Base-by-base conservation (phyloP, 2,797 vertebrate species). In the Bovichtus variegatus region DNA sequence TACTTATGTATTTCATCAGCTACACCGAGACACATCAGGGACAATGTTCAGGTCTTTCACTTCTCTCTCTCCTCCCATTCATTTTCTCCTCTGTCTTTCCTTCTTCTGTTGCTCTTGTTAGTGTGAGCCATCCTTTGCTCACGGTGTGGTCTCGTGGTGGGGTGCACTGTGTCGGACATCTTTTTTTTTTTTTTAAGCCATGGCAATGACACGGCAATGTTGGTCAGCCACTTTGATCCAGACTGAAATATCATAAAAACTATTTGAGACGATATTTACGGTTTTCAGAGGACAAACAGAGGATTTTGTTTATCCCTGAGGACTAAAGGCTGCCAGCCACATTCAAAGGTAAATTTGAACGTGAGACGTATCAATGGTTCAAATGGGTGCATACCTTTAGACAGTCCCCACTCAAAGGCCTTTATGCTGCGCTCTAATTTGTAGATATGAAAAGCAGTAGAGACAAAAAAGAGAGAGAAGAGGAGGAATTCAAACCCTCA, bases 1-100 rank as follows among this genome's bases (percentile, higher is more conserved):
- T 76, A 68, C 68, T 12, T 36, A 38, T n/a, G 57, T 54, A 54
- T 83, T 79, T 72, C 72, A 49, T 83, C 76, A 76, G 68, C 63
- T 60, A 61, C 51, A 54, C 15, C 6, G 53, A 51, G 31, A 55
- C 25, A 23, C 62, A 65, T 65, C 40, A 46, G 43, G 58, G 64
- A 63, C 63, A 49, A 49, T 10, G 25, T 5, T 25, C 3, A 12
- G 15, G 3, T 60, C 41, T 54, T 34, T 63, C 31, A 46, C 23
- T 23, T 54, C 46, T 44, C 19, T 36, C 0, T 19, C 36, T 51
- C 15, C 7, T 23, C 9, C 11, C 21, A 46, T 68, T 53, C 21
- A 46, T 10, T 31, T 44, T 34, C n/a, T n/a, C n/a, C n/a, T n/a
- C n/a, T n/a, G n/a, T n/a, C 23, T 49, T 23, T 29, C 41, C 3